Percentiles rank a stretch among this genome's conserved stretches.
These are phyloP conservation scores for Papilio protenor DNA, from an alignment of 2,888 invertebrate genomes.

Conservation along the genomic window DNA sequence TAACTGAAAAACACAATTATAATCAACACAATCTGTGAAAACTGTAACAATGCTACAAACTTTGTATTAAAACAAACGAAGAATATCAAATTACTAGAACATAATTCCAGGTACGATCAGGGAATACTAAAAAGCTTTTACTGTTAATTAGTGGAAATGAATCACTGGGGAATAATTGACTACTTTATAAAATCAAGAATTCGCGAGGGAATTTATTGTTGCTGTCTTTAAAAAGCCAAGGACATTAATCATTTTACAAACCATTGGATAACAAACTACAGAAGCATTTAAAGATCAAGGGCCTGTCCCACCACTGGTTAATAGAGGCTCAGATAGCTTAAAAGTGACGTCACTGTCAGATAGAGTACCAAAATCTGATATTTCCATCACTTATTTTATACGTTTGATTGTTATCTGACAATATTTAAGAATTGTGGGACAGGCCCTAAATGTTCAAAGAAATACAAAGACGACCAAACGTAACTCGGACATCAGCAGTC, in stretches of 20 bases:
- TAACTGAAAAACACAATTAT: background rate
- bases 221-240: background rate
- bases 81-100: background rate
- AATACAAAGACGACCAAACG: background rate
- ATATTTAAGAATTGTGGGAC: too few species aligned
- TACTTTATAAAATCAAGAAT: constrained; percentile 20
- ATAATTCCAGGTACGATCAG: background rate
- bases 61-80: background rate
- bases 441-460: background rate
- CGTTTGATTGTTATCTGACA: too few species aligned
- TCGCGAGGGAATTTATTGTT: background rate
- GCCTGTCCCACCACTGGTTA: too few species aligned
- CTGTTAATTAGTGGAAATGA: constrained; percentile 19
- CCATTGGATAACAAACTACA: background rate
- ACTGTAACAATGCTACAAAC: background rate
- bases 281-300: too few species aligned
- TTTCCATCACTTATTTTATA: too few species aligned
- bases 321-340: too few species aligned
- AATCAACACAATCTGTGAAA: background rate
- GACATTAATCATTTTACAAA: background rate
- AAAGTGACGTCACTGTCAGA: too few species aligned
- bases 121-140: constrained; percentile 19
- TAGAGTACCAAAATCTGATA: too few species aligned
- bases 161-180: background rate
- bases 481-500: background rate